Evolutionary conservation across 2,888 invertebrate species (phyloP), one percentile per base, ranked within the genome.

Genomic region (Lampropteryx suffumata): DNA sequence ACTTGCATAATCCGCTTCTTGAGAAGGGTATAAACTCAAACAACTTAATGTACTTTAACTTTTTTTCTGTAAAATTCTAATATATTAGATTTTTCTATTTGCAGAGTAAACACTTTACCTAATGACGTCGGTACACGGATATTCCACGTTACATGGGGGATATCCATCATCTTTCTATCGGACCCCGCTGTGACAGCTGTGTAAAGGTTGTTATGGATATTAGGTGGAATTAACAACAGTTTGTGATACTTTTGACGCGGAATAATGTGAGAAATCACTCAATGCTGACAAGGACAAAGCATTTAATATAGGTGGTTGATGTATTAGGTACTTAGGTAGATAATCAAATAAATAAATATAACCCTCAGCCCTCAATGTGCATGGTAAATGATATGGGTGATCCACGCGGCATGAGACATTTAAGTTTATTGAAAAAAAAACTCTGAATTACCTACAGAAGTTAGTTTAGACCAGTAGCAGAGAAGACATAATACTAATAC

Each of bases 151-250:
- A 76, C 81, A 80, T 76, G 78, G 70, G 62, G 76, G 75, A 75
- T 77, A 88, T 88, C 85, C 83, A 89, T 89, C 87, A 89, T 83
- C 73, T 79, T 82, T 77, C 79, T 82, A 83, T 84, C 83, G 79
- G 79, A 71, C 75, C 73, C 77, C 64, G 75, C 71, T 81, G 74
- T 80, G 84, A 84, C 84, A 82, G 77, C 78, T 71, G 72, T 68
- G 79, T 82, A 81, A 82, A 83, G 80, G 82, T 82, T 84, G 79
- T 73, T 73, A 76, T 69, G 79, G 79, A 84, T 85, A 86, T 87
- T 86, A 86, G 84, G 74, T 72, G 70, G 79, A 85, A 87, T 88
- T 84, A 87, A 87, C 84, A 84, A 76, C 85, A 82, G 81, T 84
- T 84, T 81, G 76, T 76, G 76, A 82, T 78, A 83, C 81, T 85